A percentile compares a stretch with the other conserved stretches of the same genome.
These are phyloP conservation scores for Lates japonicus DNA, from an alignment of 2,797 vertebrate species.

Conservation along the genomic window DNA sequence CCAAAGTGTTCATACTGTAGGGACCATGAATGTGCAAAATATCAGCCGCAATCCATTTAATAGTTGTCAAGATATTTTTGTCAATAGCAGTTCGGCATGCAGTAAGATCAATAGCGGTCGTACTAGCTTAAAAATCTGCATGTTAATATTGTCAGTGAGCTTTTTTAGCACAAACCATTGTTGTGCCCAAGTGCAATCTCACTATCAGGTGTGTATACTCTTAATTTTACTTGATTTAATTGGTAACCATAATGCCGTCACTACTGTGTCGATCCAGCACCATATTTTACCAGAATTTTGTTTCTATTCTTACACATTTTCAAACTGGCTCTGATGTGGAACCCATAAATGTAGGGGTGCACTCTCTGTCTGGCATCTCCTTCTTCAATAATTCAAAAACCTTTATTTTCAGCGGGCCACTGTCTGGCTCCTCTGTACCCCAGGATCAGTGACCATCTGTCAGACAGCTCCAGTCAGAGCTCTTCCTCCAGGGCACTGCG, in stretches of 20 bases:
- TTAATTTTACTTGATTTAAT: not conserved
- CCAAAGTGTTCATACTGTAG: not conserved
- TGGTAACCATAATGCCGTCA: too few relatives aligned
- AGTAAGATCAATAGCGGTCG: not conserved
- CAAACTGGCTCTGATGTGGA: not conserved
- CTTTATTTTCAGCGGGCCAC: slow-evolving; percentile 19
- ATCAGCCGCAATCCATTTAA: not conserved
- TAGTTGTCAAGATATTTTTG: not conserved
- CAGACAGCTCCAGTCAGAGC: slow-evolving; percentile 51
- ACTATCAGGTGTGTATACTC: not conserved
- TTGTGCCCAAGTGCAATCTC: not conserved
- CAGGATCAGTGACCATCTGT: slow-evolving; percentile 82
- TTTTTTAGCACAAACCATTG: rapidly evolving
- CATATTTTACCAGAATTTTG: not conserved
- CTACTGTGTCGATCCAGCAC: not conserved
- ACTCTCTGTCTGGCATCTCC: slow-evolving; percentile 19
- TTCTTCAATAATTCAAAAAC: slow-evolving; percentile 69
- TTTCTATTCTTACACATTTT: not conserved
- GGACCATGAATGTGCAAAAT: not conserved
- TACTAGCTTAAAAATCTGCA: not conserved
- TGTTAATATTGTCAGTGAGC: not conserved
- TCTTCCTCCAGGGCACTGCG: slow-evolving; percentile 43
- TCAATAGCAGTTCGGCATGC: too few relatives aligned
- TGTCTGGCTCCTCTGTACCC: slow-evolving; percentile 56
- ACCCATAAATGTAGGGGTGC: slow-evolving; percentile 7